Evolutionary conservation across 1,140 invertebrate species (phyloP).

Genomic region (Drosophila nigrodunni): DNA sequence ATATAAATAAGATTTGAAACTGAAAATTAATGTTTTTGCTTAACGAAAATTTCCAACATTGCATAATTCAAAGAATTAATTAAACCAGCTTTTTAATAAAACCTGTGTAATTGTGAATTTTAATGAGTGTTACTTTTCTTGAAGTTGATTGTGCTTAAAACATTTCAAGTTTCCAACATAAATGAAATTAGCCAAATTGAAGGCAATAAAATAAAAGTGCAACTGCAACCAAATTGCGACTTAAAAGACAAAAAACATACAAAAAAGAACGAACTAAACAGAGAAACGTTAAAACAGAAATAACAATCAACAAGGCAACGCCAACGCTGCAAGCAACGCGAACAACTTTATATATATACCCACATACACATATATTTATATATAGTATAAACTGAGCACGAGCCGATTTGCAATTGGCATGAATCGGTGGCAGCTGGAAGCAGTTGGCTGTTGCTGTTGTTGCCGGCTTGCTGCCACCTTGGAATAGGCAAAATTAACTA

Average conservation of each 20-base stretch:
- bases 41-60: too few species aligned
- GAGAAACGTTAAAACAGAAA: slow-evolving; percentile 12
- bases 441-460: slow-evolving; percentile 52
- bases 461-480: slow-evolving; percentile 73
- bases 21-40: too few species aligned
- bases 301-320: slow-evolving; percentile 57
- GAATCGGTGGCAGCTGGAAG: slow-evolving; percentile 45
- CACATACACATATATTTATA: slow-evolving; percentile 66
- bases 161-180: slow-evolving; percentile 50
- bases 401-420: slow-evolving; percentile 62
- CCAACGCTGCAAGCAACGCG: slow-evolving; percentile 65
- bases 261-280: slow-evolving; percentile 25
- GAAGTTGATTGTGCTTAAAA: slow-evolving; percentile 15
- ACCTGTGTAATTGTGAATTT: too few species aligned
- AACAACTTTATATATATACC: slow-evolving; percentile 71
- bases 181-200: slow-evolving; percentile 78
- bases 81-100: too few species aligned
- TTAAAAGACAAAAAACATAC: neutral
- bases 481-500: slow-evolving; percentile 83
- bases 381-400: slow-evolving; percentile 56
- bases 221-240: slow-evolving; percentile 52
- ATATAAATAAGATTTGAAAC: too few species aligned
- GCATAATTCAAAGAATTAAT: too few species aligned
- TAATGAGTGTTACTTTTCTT: neutral
- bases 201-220: slow-evolving; percentile 75